Evolutionary conservation across 2,797 vertebrate genomes (phyloP).

Genomic region (Thunnus albacares): DNA sequence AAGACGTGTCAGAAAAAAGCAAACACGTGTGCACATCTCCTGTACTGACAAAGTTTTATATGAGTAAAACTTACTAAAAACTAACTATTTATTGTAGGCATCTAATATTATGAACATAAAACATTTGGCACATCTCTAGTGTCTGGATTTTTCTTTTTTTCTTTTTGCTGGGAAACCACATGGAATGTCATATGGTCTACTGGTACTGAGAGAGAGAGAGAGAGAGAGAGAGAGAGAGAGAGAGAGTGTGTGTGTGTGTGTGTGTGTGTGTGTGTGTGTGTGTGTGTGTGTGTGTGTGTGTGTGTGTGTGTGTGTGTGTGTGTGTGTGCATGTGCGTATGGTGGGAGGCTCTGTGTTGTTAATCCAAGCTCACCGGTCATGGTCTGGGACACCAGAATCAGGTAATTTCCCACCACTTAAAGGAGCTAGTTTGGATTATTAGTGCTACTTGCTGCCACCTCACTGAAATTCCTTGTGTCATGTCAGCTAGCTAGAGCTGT

Average conservation of each 20-base stretch:
- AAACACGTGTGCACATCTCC: not conserved
- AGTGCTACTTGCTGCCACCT: not conserved
- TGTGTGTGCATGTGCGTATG: not conserved
- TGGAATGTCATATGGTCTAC: conserved; percentile 38
- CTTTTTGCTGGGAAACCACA: conserved; percentile 20
- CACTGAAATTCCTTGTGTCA: not conserved
- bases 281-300: no score
- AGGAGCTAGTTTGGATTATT: not conserved
- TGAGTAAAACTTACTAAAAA: no score
- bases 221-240: no score
- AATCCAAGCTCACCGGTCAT: conserved; percentile 19
- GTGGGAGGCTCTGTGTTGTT: not conserved
- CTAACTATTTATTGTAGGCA: not conserved
- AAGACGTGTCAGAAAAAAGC: not conserved
- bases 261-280: no score
- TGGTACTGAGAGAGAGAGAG: not conserved
- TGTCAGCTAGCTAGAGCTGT: not conserved
- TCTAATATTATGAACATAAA: not conserved
- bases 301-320: not conserved
- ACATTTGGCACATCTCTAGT: not conserved
- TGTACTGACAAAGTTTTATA: not conserved
- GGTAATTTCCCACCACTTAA: conserved; percentile 34
- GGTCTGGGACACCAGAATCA: conserved; percentile 8
- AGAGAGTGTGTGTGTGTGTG: no score
- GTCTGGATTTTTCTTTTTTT: not conserved